A percentile compares a stretch with the other conserved stretches of the same genome.
These are phyloP conservation scores for Syrrhaptes paradoxus DNA, from an alignment of 2,113 vertebrate genomes.

Conservation along the genomic window DNA sequence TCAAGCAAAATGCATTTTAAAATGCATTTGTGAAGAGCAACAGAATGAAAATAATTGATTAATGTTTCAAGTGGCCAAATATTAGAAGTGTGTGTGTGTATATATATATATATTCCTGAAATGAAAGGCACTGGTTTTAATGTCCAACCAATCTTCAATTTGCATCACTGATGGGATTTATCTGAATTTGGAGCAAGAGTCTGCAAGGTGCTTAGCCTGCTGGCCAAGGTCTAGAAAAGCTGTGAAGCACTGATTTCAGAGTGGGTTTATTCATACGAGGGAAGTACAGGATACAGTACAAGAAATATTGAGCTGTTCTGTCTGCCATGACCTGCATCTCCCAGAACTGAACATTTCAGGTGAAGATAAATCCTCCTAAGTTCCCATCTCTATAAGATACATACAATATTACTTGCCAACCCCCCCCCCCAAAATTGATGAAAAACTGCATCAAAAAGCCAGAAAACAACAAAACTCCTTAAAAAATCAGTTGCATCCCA, in stretches of 20 bases:
- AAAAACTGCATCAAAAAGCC: background rate
- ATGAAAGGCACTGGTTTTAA: background rate
- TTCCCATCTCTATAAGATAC: background rate
- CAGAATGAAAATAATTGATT: slow-evolving; percentile 22
- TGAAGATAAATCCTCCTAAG: background rate
- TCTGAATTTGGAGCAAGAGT: background rate
- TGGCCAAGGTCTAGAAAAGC: background rate
- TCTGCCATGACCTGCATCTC: rapidly evolving
- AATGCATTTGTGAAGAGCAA: slow-evolving; percentile 19
- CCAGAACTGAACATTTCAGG: background rate
- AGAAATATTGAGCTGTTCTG: background rate
- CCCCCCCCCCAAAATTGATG: too few species aligned
- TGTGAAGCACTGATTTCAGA: background rate
- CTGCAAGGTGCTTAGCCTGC: background rate
- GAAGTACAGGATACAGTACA: background rate
- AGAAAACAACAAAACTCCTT: background rate
- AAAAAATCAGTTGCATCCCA: background rate
- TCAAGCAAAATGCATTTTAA: background rate
- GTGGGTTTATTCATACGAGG: background rate
- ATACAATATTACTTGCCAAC: background rate
- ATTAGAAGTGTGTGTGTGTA: background rate
- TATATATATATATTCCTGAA: background rate
- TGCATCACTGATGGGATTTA: background rate
- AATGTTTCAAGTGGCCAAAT: slow-evolving; percentile 35
- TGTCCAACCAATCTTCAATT: background rate